Evolutionary conservation across 2,888 invertebrate genomes (phyloP), one percentile per base, ranked within the genome.

Genomic region (Callimorpha dominula): DNA sequence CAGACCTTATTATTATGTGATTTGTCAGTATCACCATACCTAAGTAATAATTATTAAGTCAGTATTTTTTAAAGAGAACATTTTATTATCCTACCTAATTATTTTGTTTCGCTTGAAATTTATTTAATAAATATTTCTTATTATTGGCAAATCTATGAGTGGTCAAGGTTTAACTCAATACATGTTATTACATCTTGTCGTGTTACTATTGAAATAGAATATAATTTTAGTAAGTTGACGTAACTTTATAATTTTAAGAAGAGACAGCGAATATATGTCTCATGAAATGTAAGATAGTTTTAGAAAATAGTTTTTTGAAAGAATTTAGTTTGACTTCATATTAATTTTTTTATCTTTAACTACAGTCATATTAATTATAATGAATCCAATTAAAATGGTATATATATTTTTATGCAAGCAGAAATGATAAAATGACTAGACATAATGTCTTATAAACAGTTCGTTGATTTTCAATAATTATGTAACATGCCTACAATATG

Each of bases 341-440:
- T 72, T 31, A 60, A 31, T 6, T 31, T 73, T 67, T 72, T 76
- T 77, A 82, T 67, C 64, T 76, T 80, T 69, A 65, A 81, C 80
- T 80, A 83, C 78, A 77, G 65, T 74, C 74, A 80, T 79, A 81
- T 71, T 80, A 70, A 77, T 78, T 72, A 78, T 81, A 75, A 75
- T 78, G 67, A 72, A 78, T 83, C 75, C 78, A 81, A 81, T 76
- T 76, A 74, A 78, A 76, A 74, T 70, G 71, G 75, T 82, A 82
- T 78, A 80, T 84, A 69, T 74, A 31, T 77, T 88, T 85, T 68
- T 81, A 84, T 87, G 84, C 83, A 89, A 90, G 89, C 87, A 88
- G 87, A 82, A 87, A 83, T 84, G 81, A 89, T 90, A 89, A 84
- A 88, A 90, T 93, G 94, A 95, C 94, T 94, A 94, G 94, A 90